These are phyloP conservation scores for Montipora capricornis DNA, from an alignment of 64 coral and sea anemone species.

Conservation along the genomic window DNA sequence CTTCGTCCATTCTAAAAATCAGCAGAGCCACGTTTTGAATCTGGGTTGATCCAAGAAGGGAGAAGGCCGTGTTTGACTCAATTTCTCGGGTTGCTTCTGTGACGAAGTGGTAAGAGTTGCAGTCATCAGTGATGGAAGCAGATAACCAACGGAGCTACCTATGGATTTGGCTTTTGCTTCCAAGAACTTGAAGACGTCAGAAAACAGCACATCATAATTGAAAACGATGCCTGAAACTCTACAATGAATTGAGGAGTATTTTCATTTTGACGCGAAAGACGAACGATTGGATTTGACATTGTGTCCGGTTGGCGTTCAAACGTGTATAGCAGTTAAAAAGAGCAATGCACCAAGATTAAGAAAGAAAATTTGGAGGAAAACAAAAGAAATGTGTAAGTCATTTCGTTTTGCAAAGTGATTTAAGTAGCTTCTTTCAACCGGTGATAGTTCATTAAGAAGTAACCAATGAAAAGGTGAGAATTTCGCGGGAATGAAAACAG, in stretches of 20 bases:
- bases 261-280: not conserved
- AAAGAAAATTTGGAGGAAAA: not conserved
- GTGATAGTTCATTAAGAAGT: not conserved
- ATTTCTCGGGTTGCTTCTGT: too few relatives aligned
- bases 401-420: not conserved
- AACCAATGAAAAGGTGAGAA: not conserved
- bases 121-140: slow-evolving; percentile 25
- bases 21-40: slow-evolving; percentile 43
- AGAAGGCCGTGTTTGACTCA: slow-evolving; percentile 6
- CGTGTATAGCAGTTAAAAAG: not conserved
- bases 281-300: not conserved
- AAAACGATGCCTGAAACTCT: not conserved
- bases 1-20: slow-evolving; percentile 56
- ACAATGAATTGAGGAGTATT: not conserved
- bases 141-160: slow-evolving; percentile 46
- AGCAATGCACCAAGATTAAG: not conserved
- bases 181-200: slow-evolving; percentile 24
- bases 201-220: not conserved
- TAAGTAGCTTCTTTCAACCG: not conserved
- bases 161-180: slow-evolving; percentile 52
- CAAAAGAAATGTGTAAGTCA: not conserved
- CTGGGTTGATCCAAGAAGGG: slow-evolving; percentile 45
- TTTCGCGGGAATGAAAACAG: not conserved
- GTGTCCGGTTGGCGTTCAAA: not conserved
- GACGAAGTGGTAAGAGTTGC: slow-evolving; percentile 19